Evolutionary conservation across 2,797 vertebrate genomes (phyloP).

Genomic region (Hydrophis major): DNA sequence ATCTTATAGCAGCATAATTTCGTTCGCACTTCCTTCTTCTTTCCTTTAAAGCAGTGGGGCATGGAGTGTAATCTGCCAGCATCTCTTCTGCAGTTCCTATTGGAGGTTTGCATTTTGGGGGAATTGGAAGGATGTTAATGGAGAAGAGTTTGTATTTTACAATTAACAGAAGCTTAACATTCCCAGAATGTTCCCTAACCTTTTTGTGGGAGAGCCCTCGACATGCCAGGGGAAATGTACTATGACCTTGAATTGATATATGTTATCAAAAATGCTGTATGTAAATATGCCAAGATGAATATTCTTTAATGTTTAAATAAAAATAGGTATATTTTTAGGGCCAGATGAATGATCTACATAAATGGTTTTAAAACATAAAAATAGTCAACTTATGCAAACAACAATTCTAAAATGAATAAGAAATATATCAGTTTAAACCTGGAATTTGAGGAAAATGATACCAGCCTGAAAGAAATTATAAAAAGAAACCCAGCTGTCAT

Average conservation of each 20-base stretch:
- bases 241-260: neutral
- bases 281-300: neutral
- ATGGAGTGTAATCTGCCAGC: neutral
- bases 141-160: neutral
- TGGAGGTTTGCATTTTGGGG: neutral
- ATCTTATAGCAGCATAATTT: neutral
- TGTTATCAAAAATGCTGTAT: neutral
- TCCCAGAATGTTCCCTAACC: neutral
- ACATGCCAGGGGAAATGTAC: neutral
- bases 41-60: neutral
- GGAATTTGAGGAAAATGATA: neutral
- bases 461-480: neutral
- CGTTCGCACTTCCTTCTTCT: neutral
- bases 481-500: neutral
- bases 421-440: neutral
- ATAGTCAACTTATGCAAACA: neutral
- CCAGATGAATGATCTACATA: neutral
- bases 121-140: neutral
- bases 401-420: neutral
- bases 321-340: neutral
- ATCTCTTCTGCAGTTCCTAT: neutral
- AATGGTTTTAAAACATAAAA: neutral
- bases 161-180: neutral
- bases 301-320: neutral
- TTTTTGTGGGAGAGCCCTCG: neutral